Base-by-base conservation (phyloP, 2,888 invertebrate genomes). In the Lysandra bellargus region DNA sequence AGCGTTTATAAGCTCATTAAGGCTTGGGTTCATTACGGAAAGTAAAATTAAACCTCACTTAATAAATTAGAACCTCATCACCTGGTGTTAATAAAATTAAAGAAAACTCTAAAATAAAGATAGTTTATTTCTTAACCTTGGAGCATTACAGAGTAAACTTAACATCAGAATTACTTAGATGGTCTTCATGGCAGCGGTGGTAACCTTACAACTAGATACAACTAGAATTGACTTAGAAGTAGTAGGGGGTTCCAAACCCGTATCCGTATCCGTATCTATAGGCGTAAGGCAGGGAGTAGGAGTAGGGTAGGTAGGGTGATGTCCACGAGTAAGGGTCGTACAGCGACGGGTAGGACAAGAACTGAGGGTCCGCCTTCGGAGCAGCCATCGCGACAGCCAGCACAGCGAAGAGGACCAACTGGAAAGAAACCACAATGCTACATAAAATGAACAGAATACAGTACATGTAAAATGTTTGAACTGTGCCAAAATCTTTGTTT, bases 371-470 rank as follows among this genome's bases (percentile, higher is more conserved):
- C 9, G 75, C 44, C 49, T 75, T 75, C 49, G 75, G 75, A 14
- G 75, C 75, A 23, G 75, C 75, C 75, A 75, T 23, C n/a, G 49
- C 75, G 9, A 75, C 75, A 44, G 49, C 75, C 23, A 75, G 49
- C 4, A 75, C 23, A 6, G 49, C 75, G 49, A 75, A 44, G n/a
- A 75, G 75, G 49, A 49, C 6, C 5, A 75, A 9, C 75, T 75
- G 75, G 1, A 69, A 69, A 64, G 2, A 49, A 49, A 49, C 2
- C 9, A 49, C 9, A 49, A 57, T 17, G 57, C 17, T 53, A 57
- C 57, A 17, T 4, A 17, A 57, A 4, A 57, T 57, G 57, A 49
- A 49, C 49, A 9, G 44, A 44, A 44, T 44, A 44, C 44, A 44
- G 9, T 9, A 9, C 44, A 44, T 44, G 44, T 44, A 9, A 44